Base-by-base conservation (phyloP, 2,113 vertebrate species). In the Pimephales promelas region DNA sequence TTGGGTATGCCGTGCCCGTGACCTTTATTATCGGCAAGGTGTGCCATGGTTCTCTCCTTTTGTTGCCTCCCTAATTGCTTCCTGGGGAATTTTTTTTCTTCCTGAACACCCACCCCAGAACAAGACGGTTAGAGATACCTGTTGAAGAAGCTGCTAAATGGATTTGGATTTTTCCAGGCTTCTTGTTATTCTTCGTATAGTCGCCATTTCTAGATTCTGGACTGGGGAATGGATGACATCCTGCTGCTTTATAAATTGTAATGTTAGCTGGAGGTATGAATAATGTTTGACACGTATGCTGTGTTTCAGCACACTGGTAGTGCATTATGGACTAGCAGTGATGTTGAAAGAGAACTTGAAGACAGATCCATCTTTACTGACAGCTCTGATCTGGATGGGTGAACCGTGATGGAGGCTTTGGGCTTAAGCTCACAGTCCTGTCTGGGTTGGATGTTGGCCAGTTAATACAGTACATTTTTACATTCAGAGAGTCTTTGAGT, bases 11-110 rank as follows among this genome's bases (percentile, higher is more conserved):
- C 20, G 43, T 90, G 92, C 68, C 79, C 20, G 43, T 90, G 92
- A 92, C 92, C 92, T 93, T 92, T 81, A 93, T 76, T 82, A 79
- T 88, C 71, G 86, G 47, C 40, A 61, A 10, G 77, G 31, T 59
- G 84, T 68, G 73, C 61, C 81, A 18, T n/a, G 45, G 61, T 81
- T 49, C 54, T 83, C 56, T 83, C 40, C 71, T 75, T 73, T 75
- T 72, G 36, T 54, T 43, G 68, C 66, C 20, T 85, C 71, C 85
- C 34, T 84, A 89, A 88, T 83, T 78, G 26, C 62, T 82, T 66
- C 59, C 56, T 28, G 49, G 31, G 45, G 54, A 24, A 16, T 52
- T 4, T 8, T 88, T 70, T 71, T n/a, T 40, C 70, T 87, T 81
- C 10, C 49, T 61, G 4, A 34, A 76, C 40, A 74, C 22, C 14